These are phyloP conservation scores for Globia sparganii DNA, from an alignment of 2,888 invertebrate species.

Conservation along the genomic window DNA sequence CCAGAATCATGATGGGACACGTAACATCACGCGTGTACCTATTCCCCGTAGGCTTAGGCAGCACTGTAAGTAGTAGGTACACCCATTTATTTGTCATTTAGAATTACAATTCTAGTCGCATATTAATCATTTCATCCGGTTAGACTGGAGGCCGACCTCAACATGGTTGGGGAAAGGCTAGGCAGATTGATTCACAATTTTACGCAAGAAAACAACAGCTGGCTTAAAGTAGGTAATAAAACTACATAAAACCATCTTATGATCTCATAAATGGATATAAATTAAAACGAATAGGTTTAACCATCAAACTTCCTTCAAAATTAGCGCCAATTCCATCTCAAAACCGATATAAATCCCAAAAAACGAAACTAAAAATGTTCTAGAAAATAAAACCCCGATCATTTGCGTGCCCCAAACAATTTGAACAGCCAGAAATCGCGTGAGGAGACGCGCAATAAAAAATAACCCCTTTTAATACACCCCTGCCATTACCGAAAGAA, in stretches of 20 bases:
- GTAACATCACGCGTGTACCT: background rate
- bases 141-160: background rate
- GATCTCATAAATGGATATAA: background rate
- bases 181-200: background rate
- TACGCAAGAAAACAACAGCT: background rate
- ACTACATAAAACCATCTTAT: background rate
- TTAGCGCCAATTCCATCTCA: conserved; percentile 21
- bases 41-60: background rate
- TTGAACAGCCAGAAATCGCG: conserved; percentile 83
- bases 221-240: too few relatives aligned
- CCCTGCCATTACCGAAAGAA: conserved; percentile 87
- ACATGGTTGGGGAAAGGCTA: background rate
- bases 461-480: conserved; percentile 71
- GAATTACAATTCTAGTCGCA: background rate
- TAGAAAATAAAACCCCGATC: conserved; percentile 69
- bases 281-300: background rate
- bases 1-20: too few relatives aligned
- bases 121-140: background rate
- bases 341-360: conserved; percentile 50
- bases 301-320: conserved; percentile 16
- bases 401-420: conserved; percentile 84
- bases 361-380: conserved; percentile 56
- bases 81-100: background rate
- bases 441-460: conserved; percentile 84
- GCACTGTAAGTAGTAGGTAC: background rate